Evolutionary conservation across 2,797 vertebrate genomes (phyloP), one percentile per base, ranked within the genome.

Genomic region (Myiotriccus ornatus): DNA sequence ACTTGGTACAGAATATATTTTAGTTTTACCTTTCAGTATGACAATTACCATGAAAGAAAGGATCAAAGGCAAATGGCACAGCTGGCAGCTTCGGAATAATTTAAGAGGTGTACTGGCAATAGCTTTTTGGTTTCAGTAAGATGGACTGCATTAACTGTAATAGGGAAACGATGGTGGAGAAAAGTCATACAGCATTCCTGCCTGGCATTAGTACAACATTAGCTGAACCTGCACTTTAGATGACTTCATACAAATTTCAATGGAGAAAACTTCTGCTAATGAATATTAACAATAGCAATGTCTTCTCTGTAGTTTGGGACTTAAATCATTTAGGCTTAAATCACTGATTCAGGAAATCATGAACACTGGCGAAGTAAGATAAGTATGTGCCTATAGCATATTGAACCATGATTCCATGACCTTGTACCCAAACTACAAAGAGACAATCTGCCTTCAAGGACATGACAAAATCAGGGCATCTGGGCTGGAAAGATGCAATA

Each of bases 1-100:
- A 89, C 69, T 91, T 59, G 39, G 65, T 84, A 65, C 69, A 94
- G 87, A 89, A 93, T 85, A 93, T 94, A 90, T 94, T 87, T 95
- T 79, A 97, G 69, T 78, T 95, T 94, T 90, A 92, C 82, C 71
- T 96, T 97, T 95, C 94, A 96, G 50, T 64, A 49, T 87, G 71
- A 96, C 69, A 91, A 78, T 94, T 94, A 94, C 74, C 74, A 90
- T 93, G 92, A 96, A 96, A 87, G 86, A 95, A 94, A 86, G 89
- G 90, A 93, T 92, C 89, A 94, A 96, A 95, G 76, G 87, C 81
- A 89, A 94, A 89, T 68, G 85, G 93, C 81, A 90, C 91, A 97
- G 94, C 93, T 95, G 89, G 92, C 87, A 96, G 79, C 71, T 94
- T 83, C 74, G 94, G 71, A 94, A 94, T 92, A 96, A 97, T 96